phyloP scores from a whole-genome alignment of 2,888 invertebrate genomes.

The Dusona sp. region DNA sequence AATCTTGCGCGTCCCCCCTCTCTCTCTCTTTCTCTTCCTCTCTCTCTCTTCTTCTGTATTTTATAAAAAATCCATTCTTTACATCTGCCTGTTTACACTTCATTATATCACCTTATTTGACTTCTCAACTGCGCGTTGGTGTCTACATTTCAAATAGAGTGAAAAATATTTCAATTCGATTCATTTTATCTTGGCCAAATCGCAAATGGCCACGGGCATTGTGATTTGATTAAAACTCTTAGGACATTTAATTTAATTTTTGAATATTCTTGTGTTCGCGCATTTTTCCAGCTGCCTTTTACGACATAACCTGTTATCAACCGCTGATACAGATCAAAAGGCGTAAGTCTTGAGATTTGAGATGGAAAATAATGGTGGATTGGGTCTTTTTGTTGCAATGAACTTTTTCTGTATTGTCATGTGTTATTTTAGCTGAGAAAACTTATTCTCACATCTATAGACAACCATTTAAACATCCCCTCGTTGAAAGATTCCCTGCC shows the following conservation, averaged over 20 bases:
- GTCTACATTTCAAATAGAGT: not conserved
- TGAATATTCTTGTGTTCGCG: not conserved
- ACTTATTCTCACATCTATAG: not conserved
- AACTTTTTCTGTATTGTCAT: not conserved
- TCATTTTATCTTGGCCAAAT: not conserved
- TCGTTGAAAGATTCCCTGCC: not conserved
- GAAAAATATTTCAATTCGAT: not conserved
- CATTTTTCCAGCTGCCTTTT: too few species aligned
- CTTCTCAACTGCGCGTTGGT: not conserved
- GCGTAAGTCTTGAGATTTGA: not conserved
- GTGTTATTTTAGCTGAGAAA: too few species aligned
- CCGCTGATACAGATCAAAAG: too few species aligned
- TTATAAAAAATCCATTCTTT: constrained; percentile 75
- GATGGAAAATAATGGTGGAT: not conserved
- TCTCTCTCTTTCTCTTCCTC: not conserved
- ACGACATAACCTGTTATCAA: too few species aligned
- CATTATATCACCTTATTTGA: constrained; percentile 72
- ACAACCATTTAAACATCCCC: too few species aligned
- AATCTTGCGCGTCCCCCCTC: constrained; percentile 13
- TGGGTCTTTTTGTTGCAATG: not conserved
- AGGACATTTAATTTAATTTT: not conserved
- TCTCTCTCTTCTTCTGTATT: constrained; percentile 3
- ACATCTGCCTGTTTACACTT: constrained; percentile 77
- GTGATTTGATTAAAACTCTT: not conserved
- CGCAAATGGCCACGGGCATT: not conserved